A percentile compares a stretch with the other conserved stretches of the same genome.
phyloP scores from a whole-genome alignment of 2,113 vertebrate genomes.

The Forbesichthys agassizii region DNA sequence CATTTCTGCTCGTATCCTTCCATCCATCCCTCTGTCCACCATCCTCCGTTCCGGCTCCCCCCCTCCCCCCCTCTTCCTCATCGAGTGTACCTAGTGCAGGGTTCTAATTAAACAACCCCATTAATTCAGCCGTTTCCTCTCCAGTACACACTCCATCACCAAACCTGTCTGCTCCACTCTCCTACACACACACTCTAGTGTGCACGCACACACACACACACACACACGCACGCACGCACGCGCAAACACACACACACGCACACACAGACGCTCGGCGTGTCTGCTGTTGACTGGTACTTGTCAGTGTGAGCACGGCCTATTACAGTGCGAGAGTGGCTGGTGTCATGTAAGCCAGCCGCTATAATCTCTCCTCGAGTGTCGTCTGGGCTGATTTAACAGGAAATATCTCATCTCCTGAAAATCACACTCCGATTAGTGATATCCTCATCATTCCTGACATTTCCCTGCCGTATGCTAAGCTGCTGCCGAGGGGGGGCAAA shows the following conservation, averaged over 20 bases:
- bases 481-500: no score
- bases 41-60: no score
- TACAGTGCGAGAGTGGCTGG: not conserved
- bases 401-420: no score
- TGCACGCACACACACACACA: not conserved
- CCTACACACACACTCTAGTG: not conserved
- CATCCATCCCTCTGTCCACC: no score
- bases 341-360: no score
- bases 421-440: no score
- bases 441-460: no score
- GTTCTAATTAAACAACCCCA: slow-evolving; percentile 40
- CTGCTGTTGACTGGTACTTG: not conserved
- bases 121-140: slow-evolving; percentile 42
- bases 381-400: no score
- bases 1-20: no score
- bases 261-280: not conserved
- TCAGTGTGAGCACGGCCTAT: not conserved
- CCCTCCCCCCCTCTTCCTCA: not conserved
- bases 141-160: slow-evolving; percentile 22
- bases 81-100: not conserved
- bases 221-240: not conserved
- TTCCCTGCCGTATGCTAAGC: no score
- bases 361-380: no score
- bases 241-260: slow-evolving; percentile 8
- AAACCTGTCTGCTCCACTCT: slow-evolving; percentile 1